These are phyloP conservation scores for Tenebrosternarchus preto DNA, from an alignment of 2,113 vertebrate genomes.

Conservation along the genomic window DNA sequence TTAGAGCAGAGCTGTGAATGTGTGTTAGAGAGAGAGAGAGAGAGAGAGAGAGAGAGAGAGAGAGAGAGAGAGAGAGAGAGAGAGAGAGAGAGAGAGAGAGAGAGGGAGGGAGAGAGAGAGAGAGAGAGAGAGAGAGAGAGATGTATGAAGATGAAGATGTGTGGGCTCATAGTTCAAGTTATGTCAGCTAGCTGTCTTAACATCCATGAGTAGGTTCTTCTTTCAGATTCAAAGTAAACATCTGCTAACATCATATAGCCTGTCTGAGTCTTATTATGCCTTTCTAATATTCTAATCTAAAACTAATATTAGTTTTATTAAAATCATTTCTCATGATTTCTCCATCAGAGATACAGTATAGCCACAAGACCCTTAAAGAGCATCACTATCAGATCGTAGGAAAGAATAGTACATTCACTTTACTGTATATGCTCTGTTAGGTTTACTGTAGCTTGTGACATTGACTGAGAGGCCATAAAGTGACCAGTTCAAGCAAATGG, in stretches of 20 bases:
- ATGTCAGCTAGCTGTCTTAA: slow-evolving; percentile 5
- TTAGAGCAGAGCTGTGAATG: not conserved
- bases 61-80: slow-evolving; percentile 6
- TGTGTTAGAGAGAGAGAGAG: not conserved
- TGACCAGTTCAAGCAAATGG: not conserved
- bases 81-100: slow-evolving; percentile 3
- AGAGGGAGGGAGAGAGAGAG: slow-evolving; percentile 29
- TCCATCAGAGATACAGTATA: slow-evolving; percentile 41
- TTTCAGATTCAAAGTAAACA: slow-evolving; percentile 43
- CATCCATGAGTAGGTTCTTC: slow-evolving; percentile 3
- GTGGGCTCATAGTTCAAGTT: not conserved
- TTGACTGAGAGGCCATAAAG: slow-evolving; percentile 39
- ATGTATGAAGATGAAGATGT: slow-evolving; percentile 45
- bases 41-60: slow-evolving; percentile 11
- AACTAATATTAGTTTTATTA: too few relatives aligned
- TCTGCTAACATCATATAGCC: slow-evolving; percentile 44
- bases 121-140: not conserved
- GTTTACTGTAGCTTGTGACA: slow-evolving; percentile 33
- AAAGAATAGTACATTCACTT: slow-evolving; percentile 22
- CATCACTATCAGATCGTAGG: slow-evolving; percentile 21
- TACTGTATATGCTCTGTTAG: slow-evolving; percentile 25
- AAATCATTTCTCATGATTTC: slow-evolving; percentile 41
- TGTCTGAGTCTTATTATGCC: slow-evolving; percentile 40
- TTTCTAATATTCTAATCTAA: too few relatives aligned
- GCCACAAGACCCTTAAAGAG: slow-evolving; percentile 24